These are phyloP conservation scores for Amblyteles armatorius DNA, from an alignment of 2,888 invertebrate genomes.

Conservation along the genomic window DNA sequence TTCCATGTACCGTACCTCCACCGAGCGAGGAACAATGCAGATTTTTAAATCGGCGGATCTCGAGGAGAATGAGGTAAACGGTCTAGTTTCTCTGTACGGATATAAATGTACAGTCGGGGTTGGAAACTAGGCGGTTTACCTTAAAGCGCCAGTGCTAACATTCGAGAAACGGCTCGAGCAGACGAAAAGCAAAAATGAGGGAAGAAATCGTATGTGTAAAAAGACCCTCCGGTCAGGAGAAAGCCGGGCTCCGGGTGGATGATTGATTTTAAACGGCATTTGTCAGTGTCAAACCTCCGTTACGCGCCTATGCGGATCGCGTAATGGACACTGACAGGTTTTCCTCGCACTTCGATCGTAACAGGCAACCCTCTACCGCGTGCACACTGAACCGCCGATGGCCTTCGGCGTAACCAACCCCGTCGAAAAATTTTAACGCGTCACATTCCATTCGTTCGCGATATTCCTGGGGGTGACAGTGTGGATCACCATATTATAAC, in stretches of 20 bases:
- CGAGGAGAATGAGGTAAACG: background rate
- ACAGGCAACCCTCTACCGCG: slow-evolving; percentile 19
- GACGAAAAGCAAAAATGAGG: background rate
- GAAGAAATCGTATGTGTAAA: slow-evolving; percentile 10
- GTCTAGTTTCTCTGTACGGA: background rate
- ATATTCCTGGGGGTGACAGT: slow-evolving; percentile 54
- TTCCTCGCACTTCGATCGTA: slow-evolving; percentile 20
- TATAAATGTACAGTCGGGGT: background rate
- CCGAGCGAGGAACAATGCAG: background rate
- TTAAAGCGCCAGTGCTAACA: background rate
- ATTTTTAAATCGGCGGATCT: background rate
- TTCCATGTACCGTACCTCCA: background rate
- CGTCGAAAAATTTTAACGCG: slow-evolving; percentile 64
- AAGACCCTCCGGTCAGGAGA: slow-evolving; percentile 15
- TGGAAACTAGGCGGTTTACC: background rate
- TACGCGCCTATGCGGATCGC: slow-evolving; percentile 44
- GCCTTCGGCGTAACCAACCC: slow-evolving; percentile 4
- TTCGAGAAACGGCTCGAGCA: slow-evolving; percentile 3
- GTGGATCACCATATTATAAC: slow-evolving; percentile 44
- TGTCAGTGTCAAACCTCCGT: slow-evolving; percentile 66
- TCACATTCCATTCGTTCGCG: slow-evolving; percentile 61
- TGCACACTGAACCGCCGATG: slow-evolving; percentile 14
- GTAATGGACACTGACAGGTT: slow-evolving; percentile 66
- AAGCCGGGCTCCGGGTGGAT: slow-evolving; percentile 29
- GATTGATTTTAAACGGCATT: slow-evolving; percentile 67